These are phyloP conservation scores for Cyprinodon variegatus DNA, from an alignment of 2,113 vertebrate species.

Conservation along the genomic window DNA sequence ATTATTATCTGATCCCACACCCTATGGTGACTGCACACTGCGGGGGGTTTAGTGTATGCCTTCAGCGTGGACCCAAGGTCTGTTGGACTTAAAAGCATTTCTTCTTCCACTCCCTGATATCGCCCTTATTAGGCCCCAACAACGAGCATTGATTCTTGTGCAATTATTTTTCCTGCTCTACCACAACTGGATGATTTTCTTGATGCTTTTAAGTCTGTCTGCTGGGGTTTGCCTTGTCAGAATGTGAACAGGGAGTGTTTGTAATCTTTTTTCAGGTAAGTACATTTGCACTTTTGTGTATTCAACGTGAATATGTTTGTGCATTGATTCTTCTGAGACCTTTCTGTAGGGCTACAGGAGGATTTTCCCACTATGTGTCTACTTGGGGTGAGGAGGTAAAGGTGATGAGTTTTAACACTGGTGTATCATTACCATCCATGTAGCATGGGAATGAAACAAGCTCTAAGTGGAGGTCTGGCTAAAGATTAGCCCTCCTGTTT, in stretches of 20 bases:
- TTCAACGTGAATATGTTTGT: background rate
- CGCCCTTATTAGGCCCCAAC: conserved; percentile 60
- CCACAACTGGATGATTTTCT: conserved; percentile 51
- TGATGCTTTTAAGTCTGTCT: conserved; percentile 50
- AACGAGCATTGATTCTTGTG: conserved; percentile 59
- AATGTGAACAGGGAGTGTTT: background rate
- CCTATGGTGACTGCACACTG: conserved; percentile 26
- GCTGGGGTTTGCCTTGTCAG: conserved; percentile 26
- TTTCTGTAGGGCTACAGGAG: background rate
- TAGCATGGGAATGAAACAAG: conserved; percentile 53
- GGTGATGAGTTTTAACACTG: conserved; percentile 71
- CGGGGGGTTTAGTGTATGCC: conserved; percentile 22
- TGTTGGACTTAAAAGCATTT: conserved; percentile 47
- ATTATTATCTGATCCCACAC: conserved; percentile 42
- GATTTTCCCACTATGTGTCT: conserved; percentile 83
- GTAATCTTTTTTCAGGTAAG: background rate
- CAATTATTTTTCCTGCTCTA: conserved; percentile 63
- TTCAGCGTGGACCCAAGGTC: conserved; percentile 43
- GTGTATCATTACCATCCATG: conserved; percentile 60
- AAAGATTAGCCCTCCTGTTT: conserved; percentile 62
- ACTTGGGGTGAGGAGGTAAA: conserved; percentile 73
- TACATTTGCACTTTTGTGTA: background rate
- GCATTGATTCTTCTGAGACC: background rate
- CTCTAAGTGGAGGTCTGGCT: conserved; percentile 65
- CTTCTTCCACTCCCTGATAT: conserved; percentile 44